Percentiles rank a stretch among this genome's conserved stretches.
Evolutionary conservation across 1,140 invertebrate genomes (phyloP).

Genomic region (Caerostris darwini): DNA sequence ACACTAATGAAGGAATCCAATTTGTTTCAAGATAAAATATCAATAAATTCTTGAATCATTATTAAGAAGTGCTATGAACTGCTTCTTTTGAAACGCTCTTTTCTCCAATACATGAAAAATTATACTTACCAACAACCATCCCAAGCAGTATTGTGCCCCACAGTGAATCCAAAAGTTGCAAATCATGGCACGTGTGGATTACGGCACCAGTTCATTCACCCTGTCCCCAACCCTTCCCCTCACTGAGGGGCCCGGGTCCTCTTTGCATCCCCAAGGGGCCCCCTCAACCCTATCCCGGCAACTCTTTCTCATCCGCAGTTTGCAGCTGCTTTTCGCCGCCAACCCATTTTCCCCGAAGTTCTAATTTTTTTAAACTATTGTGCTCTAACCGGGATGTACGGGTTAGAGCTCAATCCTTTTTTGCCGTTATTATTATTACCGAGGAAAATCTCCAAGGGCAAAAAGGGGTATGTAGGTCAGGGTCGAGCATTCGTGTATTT

Average conservation of each 20-base stretch:
- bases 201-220: constrained; percentile 68
- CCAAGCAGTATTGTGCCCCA: not conserved
- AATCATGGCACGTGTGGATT: constrained; percentile 15
- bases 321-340: constrained; percentile 26
- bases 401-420: constrained; percentile 45
- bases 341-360: constrained; percentile 51
- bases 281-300: constrained; percentile 49
- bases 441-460: constrained; percentile 57
- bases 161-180: not conserved
- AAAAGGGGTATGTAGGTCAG: constrained; percentile 67
- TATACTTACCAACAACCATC: not conserved
- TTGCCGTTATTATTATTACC: not conserved
- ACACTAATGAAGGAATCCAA: too few relatives aligned
- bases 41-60: too few relatives aligned
- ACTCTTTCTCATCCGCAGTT: constrained; percentile 49
- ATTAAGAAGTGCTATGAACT: too few relatives aligned
- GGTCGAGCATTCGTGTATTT: constrained; percentile 33
- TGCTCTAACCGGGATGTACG: constrained; percentile 42
- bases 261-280: not conserved
- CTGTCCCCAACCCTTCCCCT: constrained; percentile 34
- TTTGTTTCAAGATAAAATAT: too few relatives aligned
- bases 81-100: too few relatives aligned
- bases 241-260: constrained; percentile 48
- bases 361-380: constrained; percentile 49
- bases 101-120: too few relatives aligned